Evolutionary conservation across 2,113 vertebrate species (phyloP), one percentile per base, ranked within the genome.

Genomic region (Mohoua ochrocephala): DNA sequence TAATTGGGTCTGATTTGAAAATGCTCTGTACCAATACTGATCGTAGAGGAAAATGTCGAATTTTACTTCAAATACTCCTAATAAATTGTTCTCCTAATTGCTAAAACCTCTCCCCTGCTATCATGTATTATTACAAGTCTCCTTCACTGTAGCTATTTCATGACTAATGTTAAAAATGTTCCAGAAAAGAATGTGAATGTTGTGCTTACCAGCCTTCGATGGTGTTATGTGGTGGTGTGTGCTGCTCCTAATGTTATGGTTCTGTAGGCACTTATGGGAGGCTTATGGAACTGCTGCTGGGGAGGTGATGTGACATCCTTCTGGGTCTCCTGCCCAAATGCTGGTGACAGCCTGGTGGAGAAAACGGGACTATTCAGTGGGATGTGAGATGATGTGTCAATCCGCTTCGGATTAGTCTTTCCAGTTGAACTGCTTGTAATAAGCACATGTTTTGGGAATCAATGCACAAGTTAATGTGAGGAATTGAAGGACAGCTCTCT

Each of bases 11-110:
- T 28, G n/a, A 61, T 88, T 88, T 83, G 57, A 64, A 93, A 73
- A 35, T 60, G 44, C 2, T n/a, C 8, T 2, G 0, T 76, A 33
- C 15, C 10, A 18, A 2, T 75, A 33, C 24, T 41, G 5, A 3
- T 65, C 49, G 30, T 69, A 57, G 49, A 73, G 11, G 35, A 87
- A 90, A 80, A 69, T 0, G 5, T 16, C 68, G 37, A n/a, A 20
- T 52, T 93, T 67, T 85, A 21, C 88, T 91, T 87, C 21, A 42
- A 39, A 20, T 84, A n/a, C 9, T 73, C 5, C 4, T 44, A 52
- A 57, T 50, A 35, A 76, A 69, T 68, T 69, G 12, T 45, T 91
- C 10, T 39, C n/a, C 19, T 64, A 82, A 73, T 64, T 79, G 22
- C 23, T 78, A 67, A 67, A 60, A 8, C 44, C n/a, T 70, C 28